These are phyloP conservation scores for Prosapia bicincta DNA, from an alignment of 2,888 invertebrate genomes.

Conservation along the genomic window DNA sequence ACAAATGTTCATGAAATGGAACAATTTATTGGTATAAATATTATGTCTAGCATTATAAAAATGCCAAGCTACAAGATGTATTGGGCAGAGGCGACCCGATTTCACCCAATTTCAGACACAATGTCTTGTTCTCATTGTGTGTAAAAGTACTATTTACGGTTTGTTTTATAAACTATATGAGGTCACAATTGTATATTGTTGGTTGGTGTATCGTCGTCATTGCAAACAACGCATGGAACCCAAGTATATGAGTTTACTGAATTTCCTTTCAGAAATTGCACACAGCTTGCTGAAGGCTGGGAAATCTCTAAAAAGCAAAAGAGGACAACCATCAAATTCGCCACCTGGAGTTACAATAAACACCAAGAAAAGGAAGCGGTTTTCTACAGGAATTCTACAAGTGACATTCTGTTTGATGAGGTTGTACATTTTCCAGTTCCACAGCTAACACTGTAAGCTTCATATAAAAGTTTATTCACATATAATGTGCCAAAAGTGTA, in stretches of 20 bases:
- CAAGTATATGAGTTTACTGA: neutral
- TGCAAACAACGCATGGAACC: neutral
- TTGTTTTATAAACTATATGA: slow-evolving; percentile 35
- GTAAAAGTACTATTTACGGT: slow-evolving; percentile 37
- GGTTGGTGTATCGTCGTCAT: slow-evolving; percentile 29
- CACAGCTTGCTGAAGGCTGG: neutral
- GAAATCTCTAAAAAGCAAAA: neutral
- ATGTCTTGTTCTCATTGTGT: slow-evolving; percentile 37
- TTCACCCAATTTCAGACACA: slow-evolving; percentile 34
- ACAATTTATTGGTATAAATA: slow-evolving; percentile 37
- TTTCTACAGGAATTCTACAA: neutral
- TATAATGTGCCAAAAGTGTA: neutral
- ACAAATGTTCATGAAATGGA: slow-evolving; percentile 36
- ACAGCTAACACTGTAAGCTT: neutral
- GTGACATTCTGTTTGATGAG: neutral
- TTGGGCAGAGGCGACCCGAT: slow-evolving; percentile 37
- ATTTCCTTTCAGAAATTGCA: neutral
- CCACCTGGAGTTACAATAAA: neutral
- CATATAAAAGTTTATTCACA: neutral
- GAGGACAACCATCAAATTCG: neutral
- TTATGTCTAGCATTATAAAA: slow-evolving; percentile 35
- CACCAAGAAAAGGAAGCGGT: neutral
- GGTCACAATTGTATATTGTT: slow-evolving; percentile 35
- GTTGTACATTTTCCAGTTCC: neutral
- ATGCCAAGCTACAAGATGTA: slow-evolving; percentile 38